A percentile compares a stretch with the other conserved stretches of the same genome.
These are phyloP conservation scores for Nasonia longicornis DNA, from an alignment of 1,140 invertebrate species.

Conservation along the genomic window DNA sequence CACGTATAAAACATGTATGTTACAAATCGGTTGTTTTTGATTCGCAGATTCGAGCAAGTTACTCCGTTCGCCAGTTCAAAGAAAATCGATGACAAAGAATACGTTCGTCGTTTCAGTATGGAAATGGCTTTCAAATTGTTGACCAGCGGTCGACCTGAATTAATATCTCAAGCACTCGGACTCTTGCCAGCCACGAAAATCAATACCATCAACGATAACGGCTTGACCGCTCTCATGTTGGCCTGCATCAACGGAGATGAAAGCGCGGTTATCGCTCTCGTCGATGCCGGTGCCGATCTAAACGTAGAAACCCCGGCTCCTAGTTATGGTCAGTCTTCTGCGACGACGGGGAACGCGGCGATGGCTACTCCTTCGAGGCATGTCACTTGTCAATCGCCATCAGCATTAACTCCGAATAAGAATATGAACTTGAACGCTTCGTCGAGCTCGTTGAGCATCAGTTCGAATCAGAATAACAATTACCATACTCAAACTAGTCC, in stretches of 20 bases:
- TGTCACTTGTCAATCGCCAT: constrained; percentile 47
- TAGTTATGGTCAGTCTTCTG: constrained; percentile 51
- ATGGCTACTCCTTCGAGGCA: neutral
- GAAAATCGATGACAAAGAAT: constrained; percentile 71
- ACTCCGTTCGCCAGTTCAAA: constrained; percentile 58
- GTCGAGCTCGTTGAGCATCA: constrained; percentile 50
- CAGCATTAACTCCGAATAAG: constrained; percentile 42
- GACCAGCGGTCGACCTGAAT: constrained; percentile 79
- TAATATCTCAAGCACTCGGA: constrained; percentile 82
- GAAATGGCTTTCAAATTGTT: constrained; percentile 86
- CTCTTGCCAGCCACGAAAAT: constrained; percentile 80
- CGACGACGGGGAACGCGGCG: constrained; percentile 50
- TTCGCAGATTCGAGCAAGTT: constrained; percentile 68
- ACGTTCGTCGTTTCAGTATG: constrained; percentile 75
- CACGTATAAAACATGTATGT: neutral
- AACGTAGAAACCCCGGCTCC: constrained; percentile 77
- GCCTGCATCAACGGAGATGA: constrained; percentile 85
- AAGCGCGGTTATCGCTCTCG: constrained; percentile 75
- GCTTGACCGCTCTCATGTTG: constrained; percentile 85
- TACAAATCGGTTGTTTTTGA: constrained; percentile 19
- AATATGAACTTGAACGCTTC: constrained; percentile 44
- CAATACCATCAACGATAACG: constrained; percentile 83
- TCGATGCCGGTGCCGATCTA: constrained; percentile 83
- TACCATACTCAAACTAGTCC: constrained; percentile 49
- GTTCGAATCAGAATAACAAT: constrained; percentile 45